A percentile compares a stretch with the other conserved stretches of the same genome.
phyloP scores from a whole-genome alignment of 1,140 invertebrate species.

The Drosophila murphyi region DNA sequence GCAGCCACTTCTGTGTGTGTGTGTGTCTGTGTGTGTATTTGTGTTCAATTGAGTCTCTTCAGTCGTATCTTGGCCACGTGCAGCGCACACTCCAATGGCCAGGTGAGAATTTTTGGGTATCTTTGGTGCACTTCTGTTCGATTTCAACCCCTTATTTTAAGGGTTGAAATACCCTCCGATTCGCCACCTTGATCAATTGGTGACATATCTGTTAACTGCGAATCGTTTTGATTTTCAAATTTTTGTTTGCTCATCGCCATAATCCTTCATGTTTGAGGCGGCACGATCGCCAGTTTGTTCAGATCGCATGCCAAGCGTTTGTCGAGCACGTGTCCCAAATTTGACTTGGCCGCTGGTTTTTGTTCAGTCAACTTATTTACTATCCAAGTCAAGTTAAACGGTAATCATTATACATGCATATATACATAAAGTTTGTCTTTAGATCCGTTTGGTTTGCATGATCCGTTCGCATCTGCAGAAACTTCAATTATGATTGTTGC shows the following conservation, averaged over 20 bases:
- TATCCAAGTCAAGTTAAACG: neutral
- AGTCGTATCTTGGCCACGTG: constrained; percentile 54
- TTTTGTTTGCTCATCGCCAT: constrained; percentile 63
- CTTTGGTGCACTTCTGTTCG: neutral
- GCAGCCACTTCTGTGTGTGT: constrained; percentile 35
- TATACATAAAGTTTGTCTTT: too few species aligned
- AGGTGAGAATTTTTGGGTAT: constrained; percentile 55
- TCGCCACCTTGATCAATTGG: constrained; percentile 63
- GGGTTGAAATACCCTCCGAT: constrained; percentile 50
- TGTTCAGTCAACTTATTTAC: too few species aligned
- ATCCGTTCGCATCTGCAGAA: too few species aligned
- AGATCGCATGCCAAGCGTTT: constrained; percentile 38
- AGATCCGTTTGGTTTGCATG: too few species aligned
- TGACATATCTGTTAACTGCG: constrained; percentile 52
- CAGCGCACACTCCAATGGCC: constrained; percentile 75
- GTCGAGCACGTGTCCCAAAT: constrained; percentile 51
- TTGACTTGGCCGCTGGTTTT: neutral
- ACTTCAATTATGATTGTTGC: too few species aligned
- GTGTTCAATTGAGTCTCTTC: neutral
- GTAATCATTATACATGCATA: neutral
- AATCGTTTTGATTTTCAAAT: constrained; percentile 27
- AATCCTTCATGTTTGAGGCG: constrained; percentile 50
- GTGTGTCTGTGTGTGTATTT: constrained; percentile 3
- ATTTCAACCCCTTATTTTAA: constrained; percentile 35
- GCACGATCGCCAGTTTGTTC: constrained; percentile 52